Evolutionary conservation across 2,797 vertebrate species (phyloP), one percentile per base, ranked within the genome.

Genomic region (Ficedula albicollis): DNA sequence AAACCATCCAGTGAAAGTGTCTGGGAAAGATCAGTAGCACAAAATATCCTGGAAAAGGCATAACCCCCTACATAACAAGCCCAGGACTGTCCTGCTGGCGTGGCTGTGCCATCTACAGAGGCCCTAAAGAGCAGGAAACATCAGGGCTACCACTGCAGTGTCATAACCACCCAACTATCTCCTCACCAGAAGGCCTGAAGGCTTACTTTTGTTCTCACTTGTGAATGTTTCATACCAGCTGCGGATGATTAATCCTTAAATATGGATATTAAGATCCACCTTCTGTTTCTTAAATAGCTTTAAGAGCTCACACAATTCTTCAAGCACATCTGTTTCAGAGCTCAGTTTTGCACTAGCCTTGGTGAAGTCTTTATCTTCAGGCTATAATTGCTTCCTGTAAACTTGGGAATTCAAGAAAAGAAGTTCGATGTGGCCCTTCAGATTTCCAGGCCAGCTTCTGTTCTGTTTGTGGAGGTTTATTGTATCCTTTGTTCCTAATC

Each of bases 201-300:
- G 6, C 38, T 93, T 80, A 44, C 30, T 95, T 91, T 84, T 69
- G 63, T 56, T 67, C 49, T 46, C 60, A 67, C 34, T 92, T 92
- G 43, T 49, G 75, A 73, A 59, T 44, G 30, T 80, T 95, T 92
- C 5, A 1, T 66, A 84, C 39, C 51, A 90, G 78, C 59, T 79
- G n/a, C 43, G 85, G 64, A 68, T 91, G 82, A 84, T 86, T 93
- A 83, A 86, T 68, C 26, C 39, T 81, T 88, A 90, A 90, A 81
- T 51, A 72, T 38, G 41, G 58, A 62, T 75, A 74, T 87, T 84
- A 90, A 93, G 55, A 90, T 79, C 78, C 64, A 79, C 34, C 67
- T 91, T 94, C 90, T 84, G 19, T 84, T 93, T 89, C 78, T 70
- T 82, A 84, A 73, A 86, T 70, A 87, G 30, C 63, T 90, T 55